Evolutionary conservation across 2,113 vertebrate species (phyloP).

Genomic region (Callaeas wilsoni): DNA sequence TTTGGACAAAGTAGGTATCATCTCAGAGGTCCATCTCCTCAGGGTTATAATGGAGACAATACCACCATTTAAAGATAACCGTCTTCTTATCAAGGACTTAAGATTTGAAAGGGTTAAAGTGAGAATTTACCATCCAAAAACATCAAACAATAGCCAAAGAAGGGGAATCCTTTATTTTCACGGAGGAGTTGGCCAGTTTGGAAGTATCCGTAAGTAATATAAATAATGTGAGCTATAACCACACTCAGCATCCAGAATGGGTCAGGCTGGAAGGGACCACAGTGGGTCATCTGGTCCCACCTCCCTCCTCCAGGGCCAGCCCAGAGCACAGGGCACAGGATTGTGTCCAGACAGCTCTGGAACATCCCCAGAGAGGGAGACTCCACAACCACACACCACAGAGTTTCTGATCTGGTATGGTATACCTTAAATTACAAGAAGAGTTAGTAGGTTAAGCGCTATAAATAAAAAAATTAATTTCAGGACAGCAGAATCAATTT

Average conservation of each 20-base stretch:
- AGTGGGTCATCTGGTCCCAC: neutral
- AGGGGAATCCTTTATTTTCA: conserved; percentile 76
- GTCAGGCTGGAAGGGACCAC: neutral
- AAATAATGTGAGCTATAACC: neutral
- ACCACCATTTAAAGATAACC: neutral
- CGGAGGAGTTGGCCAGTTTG: conserved; percentile 65
- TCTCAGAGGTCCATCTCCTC: conserved; percentile 59
- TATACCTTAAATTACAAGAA: neutral
- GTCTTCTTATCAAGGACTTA: conserved; percentile 65
- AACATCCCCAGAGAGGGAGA: neutral
- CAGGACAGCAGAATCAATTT: neutral
- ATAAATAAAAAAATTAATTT: neutral
- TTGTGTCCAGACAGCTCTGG: neutral
- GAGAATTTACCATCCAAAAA: conserved; percentile 75
- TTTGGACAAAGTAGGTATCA: conserved; percentile 70
- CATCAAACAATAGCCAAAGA: neutral
- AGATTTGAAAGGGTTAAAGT: conserved; percentile 69
- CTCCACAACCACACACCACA: neutral
- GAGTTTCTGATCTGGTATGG: neutral
- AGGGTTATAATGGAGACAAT: neutral
- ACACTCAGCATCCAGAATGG: neutral
- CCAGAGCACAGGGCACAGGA: neutral
- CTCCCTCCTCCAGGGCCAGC: neutral
- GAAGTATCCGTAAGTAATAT: conserved; percentile 70
- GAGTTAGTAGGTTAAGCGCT: neutral